Conservation (phyloP, 2,888 invertebrate species). For the Nemotelus nigrinus region DNA sequence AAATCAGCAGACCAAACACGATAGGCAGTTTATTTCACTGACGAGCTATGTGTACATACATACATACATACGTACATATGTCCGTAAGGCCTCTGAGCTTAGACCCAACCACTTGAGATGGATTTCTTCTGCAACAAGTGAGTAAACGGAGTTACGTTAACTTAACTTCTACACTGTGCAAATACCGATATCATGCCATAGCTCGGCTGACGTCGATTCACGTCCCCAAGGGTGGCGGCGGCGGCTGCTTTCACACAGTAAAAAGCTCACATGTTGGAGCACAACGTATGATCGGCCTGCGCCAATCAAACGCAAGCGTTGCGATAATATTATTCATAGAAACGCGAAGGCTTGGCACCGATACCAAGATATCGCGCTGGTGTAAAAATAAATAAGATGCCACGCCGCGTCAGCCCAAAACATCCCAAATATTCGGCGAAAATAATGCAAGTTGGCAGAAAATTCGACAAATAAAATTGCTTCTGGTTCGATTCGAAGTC, state of each 20-base stretch:
- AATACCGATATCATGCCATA: too few species aligned
- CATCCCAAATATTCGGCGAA: background rate
- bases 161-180: too few species aligned
- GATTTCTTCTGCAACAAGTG: too few species aligned
- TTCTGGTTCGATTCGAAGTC: too few species aligned
- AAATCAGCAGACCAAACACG: too few species aligned
- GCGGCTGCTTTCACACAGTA: conserved; percentile 9
- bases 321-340: conserved; percentile 3
- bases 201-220: background rate
- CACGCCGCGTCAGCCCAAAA: background rate
- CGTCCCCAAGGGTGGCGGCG: too few species aligned
- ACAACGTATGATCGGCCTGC: conserved; percentile 26
- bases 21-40: too few species aligned
- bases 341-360: conserved; percentile 28
- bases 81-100: too few species aligned
- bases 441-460: background rate
- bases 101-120: too few species aligned
- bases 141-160: too few species aligned
- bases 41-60: too few species aligned
- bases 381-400: conserved; percentile 21
- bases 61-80: too few species aligned
- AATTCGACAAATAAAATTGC: background rate
- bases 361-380: conserved; percentile 1
- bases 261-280: conserved; percentile 15
- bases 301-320: background rate